Evolutionary conservation across 2,797 vertebrate species (phyloP), one percentile per base, ranked within the genome.

Genomic region (Gymnothorax reevesii): DNA sequence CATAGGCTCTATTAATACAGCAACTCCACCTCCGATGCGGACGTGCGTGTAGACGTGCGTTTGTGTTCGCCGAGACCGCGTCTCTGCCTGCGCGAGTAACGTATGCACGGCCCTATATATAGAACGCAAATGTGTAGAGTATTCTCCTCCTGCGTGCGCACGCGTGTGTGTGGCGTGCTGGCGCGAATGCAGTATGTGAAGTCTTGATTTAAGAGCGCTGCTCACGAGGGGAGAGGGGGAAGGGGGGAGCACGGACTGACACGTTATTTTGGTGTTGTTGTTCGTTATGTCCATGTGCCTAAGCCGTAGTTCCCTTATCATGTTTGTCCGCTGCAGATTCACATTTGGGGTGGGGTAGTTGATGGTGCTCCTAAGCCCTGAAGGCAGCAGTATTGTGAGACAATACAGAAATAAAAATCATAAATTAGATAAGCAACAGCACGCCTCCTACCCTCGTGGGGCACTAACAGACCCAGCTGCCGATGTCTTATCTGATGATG

Each of bases 261-360:
- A 82, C 80, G 7, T 12, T 60, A 33, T 59, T 83, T 83, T 83
- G 22, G n/a, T 55, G 25, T 57, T 66, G 12, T 69, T 82, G 22
- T 64, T 69, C 42, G 12, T 75, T 9, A 12, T 22, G 42, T n/a
- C 59, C 27, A 42, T 69, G 59, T 52, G 62, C 33, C 27, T 60
- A 71, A 9, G 90, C 89, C 85, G 75, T 87, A 91, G 88, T 8
- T 69, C 83, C 90, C 90, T 88, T 88, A 90, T 88, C 90, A 69
- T 62, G 71, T 80, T 27, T 75, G 3, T 49, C 4, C 27, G 49
- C 33, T 7, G 7, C 5, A 62, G 60, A 62, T 62, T 62, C 60
- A 62, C 60, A 62, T 15, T 62, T 20, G 60, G 25, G 69, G 69
- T 8, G 10, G 69, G 22, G 60, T 0, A 12, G 10, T 15, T n/a